Evolutionary conservation across 2,888 invertebrate species (phyloP).

Genomic region (Ennomos quercinarius): DNA sequence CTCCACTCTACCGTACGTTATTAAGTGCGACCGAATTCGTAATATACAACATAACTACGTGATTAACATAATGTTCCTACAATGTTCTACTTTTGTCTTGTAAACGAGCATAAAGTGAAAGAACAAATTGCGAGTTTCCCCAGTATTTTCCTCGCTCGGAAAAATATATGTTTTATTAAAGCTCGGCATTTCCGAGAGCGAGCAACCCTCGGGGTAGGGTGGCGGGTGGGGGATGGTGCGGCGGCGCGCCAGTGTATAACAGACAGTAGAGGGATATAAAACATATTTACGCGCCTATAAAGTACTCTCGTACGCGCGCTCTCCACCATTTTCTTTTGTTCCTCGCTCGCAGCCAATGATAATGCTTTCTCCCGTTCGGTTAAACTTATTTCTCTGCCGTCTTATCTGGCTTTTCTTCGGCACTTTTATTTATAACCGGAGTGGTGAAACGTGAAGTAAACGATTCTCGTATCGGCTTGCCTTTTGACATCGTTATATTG

Average conservation of each 20-base stretch:
- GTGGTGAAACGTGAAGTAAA: slow-evolving; percentile 77
- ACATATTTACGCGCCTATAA: slow-evolving; percentile 86
- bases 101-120: slow-evolving; percentile 86
- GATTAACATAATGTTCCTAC: slow-evolving; percentile 84
- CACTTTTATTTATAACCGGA: slow-evolving; percentile 81
- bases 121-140: slow-evolving; percentile 86
- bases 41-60: slow-evolving; percentile 76
- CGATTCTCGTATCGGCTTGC: slow-evolving; percentile 66
- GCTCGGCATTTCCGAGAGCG: slow-evolving; percentile 86
- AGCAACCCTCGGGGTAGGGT: slow-evolving; percentile 73
- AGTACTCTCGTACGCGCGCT: slow-evolving; percentile 85
- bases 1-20: slow-evolving; percentile 40
- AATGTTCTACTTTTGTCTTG: slow-evolving; percentile 86
- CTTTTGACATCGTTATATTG: slow-evolving; percentile 65
- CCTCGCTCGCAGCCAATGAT: slow-evolving; percentile 83
- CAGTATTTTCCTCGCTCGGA: slow-evolving; percentile 86
- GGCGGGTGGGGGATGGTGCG: slow-evolving; percentile 62
- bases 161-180: slow-evolving; percentile 86
- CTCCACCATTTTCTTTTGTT: slow-evolving; percentile 85
- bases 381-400: slow-evolving; percentile 83
- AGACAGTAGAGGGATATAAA: slow-evolving; percentile 86
- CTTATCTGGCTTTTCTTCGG: slow-evolving; percentile 82
- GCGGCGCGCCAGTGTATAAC: slow-evolving; percentile 83
- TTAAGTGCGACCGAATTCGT: slow-evolving; percentile 51
- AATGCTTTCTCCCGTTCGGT: slow-evolving; percentile 83